These are phyloP conservation scores for Macaca mulatta DNA, from an alignment of 2,113 vertebrate species.

Conservation along the genomic window DNA sequence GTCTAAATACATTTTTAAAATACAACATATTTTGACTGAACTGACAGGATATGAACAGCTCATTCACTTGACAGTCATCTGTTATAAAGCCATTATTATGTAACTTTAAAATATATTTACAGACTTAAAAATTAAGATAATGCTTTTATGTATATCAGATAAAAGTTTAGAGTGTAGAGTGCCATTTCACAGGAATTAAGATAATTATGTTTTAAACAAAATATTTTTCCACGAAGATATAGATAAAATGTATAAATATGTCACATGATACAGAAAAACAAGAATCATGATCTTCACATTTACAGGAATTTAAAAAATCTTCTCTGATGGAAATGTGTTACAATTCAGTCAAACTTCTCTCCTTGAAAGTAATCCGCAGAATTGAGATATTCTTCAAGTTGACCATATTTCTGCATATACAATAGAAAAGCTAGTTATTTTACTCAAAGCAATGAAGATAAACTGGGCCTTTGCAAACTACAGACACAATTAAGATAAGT, in stretches of 20 bases:
- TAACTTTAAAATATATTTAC: conserved; percentile 41
- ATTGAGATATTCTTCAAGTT: conserved; percentile 85
- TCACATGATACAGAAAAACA: conserved; percentile 50
- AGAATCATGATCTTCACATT: conserved; percentile 59
- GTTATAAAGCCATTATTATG: conserved; percentile 25
- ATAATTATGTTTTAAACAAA: conserved; percentile 46
- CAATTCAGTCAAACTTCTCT: conserved; percentile 86
- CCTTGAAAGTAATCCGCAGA: conserved; percentile 89
- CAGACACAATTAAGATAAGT: conserved; percentile 14
- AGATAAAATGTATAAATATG: conserved; percentile 54
- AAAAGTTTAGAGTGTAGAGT: conserved; percentile 15
- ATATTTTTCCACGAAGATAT: conserved; percentile 46
- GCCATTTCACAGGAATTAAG: conserved; percentile 21
- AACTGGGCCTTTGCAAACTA: conserved; percentile 38
- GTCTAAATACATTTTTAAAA: conserved; percentile 51
- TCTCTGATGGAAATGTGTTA: conserved; percentile 62
- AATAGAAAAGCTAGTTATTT: conserved; percentile 73
- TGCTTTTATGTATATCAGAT: conserved; percentile 30
- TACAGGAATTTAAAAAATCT: conserved; percentile 57
- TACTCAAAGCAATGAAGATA: conserved; percentile 38
- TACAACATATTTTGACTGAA: conserved; percentile 19
- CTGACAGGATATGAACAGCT: conserved; percentile 6
- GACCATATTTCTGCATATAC: conserved; percentile 83
- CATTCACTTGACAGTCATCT: conserved; percentile 12
- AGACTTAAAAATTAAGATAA: conserved; percentile 27